These are phyloP conservation scores for Rhagonycha lutea DNA, from an alignment of 2,888 invertebrate genomes.

Conservation along the genomic window DNA sequence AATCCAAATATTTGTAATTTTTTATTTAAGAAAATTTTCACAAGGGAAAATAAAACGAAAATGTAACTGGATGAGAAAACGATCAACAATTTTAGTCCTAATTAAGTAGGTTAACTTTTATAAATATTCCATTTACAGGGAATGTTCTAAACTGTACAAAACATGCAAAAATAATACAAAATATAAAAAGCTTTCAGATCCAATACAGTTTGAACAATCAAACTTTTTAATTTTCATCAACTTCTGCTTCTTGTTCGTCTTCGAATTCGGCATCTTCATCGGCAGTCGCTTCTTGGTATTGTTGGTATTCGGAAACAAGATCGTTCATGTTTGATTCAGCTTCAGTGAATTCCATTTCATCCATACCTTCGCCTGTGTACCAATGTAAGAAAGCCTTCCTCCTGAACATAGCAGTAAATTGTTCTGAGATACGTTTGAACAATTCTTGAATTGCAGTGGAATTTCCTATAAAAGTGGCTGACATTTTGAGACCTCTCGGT, in stretches of 20 bases:
- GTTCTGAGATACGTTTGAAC: constrained; percentile 89
- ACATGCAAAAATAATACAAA: constrained; percentile 42
- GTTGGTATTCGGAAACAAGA: constrained; percentile 91
- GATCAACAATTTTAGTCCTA: constrained; percentile 1
- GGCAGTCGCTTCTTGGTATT: constrained; percentile 89
- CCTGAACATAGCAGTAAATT: constrained; percentile 95
- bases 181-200: constrained; percentile 38
- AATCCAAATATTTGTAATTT: not conserved
- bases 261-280: constrained; percentile 84
- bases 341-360: constrained; percentile 96
- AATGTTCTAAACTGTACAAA: constrained; percentile 30
- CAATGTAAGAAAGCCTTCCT: constrained; percentile 97
- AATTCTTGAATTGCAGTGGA: constrained; percentile 92
- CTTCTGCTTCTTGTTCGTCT: constrained; percentile 74
- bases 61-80: not conserved
- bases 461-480: constrained; percentile 93
- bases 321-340: constrained; percentile 96
- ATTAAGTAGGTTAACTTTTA: constrained; percentile 6
- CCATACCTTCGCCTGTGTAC: constrained; percentile 98
- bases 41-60: not conserved
- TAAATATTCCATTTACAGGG: constrained; percentile 7
- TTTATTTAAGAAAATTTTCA: not conserved
- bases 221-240: constrained; percentile 64
- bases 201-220: constrained; percentile 12
- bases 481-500: constrained; percentile 91